A percentile compares a stretch with the other conserved stretches of the same genome.
These are phyloP conservation scores for Phlogophora meticulosa DNA, from an alignment of 2,888 invertebrate genomes.

Conservation along the genomic window DNA sequence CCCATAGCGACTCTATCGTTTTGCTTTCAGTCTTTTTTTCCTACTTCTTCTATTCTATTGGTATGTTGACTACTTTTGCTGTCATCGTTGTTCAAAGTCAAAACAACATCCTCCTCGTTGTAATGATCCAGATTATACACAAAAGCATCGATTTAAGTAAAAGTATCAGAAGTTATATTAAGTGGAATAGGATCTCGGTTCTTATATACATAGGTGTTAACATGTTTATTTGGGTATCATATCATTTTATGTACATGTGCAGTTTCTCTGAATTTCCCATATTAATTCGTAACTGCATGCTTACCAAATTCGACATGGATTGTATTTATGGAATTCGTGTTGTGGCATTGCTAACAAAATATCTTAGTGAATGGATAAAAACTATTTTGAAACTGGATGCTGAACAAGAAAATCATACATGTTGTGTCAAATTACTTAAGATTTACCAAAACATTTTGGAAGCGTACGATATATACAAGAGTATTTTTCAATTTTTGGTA, in stretches of 20 bases:
- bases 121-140: constrained; percentile 16
- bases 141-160: constrained; percentile 9
- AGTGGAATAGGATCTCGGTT: constrained; percentile 6
- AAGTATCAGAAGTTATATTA: neutral
- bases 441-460: constrained; percentile 41
- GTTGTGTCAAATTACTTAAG: constrained; percentile 17
- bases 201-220: constrained; percentile 1
- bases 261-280: neutral
- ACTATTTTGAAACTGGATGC: neutral
- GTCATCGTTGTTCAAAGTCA: constrained; percentile 12
- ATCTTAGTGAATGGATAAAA: constrained; percentile 22
- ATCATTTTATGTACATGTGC: neutral
- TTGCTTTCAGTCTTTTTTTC: neutral
- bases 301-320: constrained; percentile 28
- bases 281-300: constrained; percentile 2
- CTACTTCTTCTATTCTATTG: neutral
- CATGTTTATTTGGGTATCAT: neutral
- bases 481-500: constrained; percentile 48
- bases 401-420: neutral
- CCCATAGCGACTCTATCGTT: constrained; percentile 8
- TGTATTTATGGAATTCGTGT: constrained; percentile 37
- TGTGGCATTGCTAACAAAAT: constrained; percentile 30
- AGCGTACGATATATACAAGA: constrained; percentile 38
- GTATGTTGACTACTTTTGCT: constrained; percentile 3
- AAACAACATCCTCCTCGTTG: constrained; percentile 6